These are phyloP conservation scores for Lichenostomus cassidix DNA, from an alignment of 2,113 vertebrate species.

Conservation along the genomic window DNA sequence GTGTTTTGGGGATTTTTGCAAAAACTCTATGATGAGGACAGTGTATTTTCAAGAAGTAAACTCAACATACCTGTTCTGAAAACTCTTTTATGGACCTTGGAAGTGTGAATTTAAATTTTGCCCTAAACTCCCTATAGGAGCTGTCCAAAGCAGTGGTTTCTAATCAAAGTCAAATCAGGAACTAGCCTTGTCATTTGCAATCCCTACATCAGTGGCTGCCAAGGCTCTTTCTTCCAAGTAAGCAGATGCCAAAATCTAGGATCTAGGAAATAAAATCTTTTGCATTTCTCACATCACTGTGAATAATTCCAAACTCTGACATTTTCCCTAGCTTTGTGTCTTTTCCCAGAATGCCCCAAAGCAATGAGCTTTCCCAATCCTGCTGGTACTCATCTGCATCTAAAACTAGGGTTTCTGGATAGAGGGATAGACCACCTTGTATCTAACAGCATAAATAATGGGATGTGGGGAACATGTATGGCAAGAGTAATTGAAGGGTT, in stretches of 20 bases:
- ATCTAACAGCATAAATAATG: not conserved
- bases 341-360: not conserved
- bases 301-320: not conserved
- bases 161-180: not conserved
- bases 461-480: accelerated
- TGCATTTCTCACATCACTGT: not conserved
- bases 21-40: not conserved
- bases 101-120: not conserved
- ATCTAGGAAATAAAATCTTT: not conserved
- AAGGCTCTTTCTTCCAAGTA: not conserved
- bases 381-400: not conserved
- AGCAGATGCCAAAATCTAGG: not conserved
- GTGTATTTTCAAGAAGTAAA: not conserved
- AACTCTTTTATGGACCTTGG: not conserved
- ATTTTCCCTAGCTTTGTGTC: not conserved
- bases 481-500: not conserved
- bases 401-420: not conserved
- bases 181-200: not conserved
- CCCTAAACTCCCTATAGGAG: not conserved
- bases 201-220: not conserved
- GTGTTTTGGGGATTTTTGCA: not conserved
- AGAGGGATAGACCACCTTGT: not conserved
- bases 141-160: not conserved
- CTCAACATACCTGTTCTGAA: not conserved
- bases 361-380: not conserved